A percentile compares a stretch with the other conserved stretches of the same genome.
Evolutionary conservation across 2,797 vertebrate species (phyloP).

Genomic region (Hippocampus kuda): DNA sequence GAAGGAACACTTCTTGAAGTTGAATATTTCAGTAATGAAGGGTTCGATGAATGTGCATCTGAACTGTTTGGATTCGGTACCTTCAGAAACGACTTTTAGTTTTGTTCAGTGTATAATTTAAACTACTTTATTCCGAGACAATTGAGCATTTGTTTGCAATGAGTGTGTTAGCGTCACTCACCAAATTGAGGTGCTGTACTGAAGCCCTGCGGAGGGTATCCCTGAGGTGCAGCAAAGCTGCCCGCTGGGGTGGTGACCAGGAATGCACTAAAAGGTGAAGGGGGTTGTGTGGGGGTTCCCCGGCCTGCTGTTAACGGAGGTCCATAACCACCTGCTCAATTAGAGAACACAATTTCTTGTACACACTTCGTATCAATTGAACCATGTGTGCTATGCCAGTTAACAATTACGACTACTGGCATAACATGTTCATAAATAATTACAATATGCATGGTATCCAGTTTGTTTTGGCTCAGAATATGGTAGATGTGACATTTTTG

Average conservation of each 20-base stretch:
- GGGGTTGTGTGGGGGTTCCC: slow-evolving; percentile 85
- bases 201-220: slow-evolving; percentile 90
- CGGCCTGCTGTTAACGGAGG: slow-evolving; percentile 79
- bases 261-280: slow-evolving; percentile 90
- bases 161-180: slow-evolving; percentile 59
- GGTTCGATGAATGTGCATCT: too few relatives aligned
- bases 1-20: too few relatives aligned
- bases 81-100: too few relatives aligned
- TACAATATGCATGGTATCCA: not conserved
- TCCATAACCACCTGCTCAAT: slow-evolving; percentile 80
- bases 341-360: slow-evolving; percentile 10
- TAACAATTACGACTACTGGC: not conserved
- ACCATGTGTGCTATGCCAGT: not conserved
- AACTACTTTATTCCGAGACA: not conserved
- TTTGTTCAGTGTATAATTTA: not conserved
- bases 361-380: not conserved
- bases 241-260: slow-evolving; percentile 89
- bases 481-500: too few relatives aligned
- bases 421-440: not conserved
- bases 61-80: too few relatives aligned
- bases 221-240: slow-evolving; percentile 88
- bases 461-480: not conserved
- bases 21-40: too few relatives aligned
- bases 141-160: not conserved
- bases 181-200: slow-evolving; percentile 93